These are phyloP conservation scores for Climacteris rufus DNA, from an alignment of 2,113 vertebrate species.

Conservation along the genomic window DNA sequence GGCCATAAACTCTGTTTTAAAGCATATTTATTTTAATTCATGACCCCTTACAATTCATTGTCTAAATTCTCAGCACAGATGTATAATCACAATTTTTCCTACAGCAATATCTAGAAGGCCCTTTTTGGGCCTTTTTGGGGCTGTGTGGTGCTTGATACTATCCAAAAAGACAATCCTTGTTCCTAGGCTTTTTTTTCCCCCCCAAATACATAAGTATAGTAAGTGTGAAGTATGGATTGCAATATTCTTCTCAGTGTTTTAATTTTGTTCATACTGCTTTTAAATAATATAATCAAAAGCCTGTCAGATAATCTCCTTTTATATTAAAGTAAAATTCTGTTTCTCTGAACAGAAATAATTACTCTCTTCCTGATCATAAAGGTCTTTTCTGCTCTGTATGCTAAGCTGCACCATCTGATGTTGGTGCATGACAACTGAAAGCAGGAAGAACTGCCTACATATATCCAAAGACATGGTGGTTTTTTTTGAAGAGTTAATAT, in stretches of 20 bases:
- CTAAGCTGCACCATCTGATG: neutral
- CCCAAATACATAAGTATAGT: neutral
- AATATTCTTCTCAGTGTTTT: neutral
- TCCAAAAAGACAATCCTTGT: neutral
- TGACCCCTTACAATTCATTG: neutral
- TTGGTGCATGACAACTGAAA: neutral
- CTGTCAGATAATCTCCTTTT: neutral
- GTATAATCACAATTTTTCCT: neutral
- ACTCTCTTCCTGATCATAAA: neutral
- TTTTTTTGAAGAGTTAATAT: neutral
- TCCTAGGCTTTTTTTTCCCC: neutral
- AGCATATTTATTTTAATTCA: neutral
- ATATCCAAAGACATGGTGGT: neutral
- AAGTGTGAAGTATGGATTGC: neutral
- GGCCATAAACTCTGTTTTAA: neutral
- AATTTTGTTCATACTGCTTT: neutral
- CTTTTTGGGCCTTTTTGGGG: neutral
- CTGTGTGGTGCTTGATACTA: neutral
- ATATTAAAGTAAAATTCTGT: neutral
- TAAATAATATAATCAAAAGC: neutral
- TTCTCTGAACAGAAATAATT: neutral
- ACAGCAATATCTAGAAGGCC: neutral
- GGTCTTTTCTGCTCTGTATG: neutral
- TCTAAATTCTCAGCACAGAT: neutral
- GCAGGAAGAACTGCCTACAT: neutral